Evolutionary conservation across 2,113 vertebrate species (phyloP).

Genomic region (Rhea americana): DNA sequence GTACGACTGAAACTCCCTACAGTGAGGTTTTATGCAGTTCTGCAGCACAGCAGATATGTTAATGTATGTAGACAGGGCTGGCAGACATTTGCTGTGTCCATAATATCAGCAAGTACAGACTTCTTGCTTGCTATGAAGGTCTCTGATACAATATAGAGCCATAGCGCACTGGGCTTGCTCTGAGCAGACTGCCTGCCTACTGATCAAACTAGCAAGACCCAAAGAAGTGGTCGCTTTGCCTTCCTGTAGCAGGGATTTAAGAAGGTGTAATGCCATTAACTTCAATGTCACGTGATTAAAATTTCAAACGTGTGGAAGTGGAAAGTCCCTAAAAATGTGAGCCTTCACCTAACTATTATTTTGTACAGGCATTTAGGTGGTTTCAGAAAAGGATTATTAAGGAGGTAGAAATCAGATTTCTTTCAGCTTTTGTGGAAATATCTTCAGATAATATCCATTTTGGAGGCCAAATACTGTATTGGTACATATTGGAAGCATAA

Average conservation of each 20-base stretch:
- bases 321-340: background rate
- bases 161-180: background rate
- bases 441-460: background rate
- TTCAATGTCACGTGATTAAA: background rate
- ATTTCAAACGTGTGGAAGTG: background rate
- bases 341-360: background rate
- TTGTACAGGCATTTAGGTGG: background rate
- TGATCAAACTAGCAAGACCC: background rate
- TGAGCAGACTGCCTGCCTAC: background rate
- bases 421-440: background rate
- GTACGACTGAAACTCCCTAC: background rate
- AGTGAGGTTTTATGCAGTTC: background rate
- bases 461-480: background rate
- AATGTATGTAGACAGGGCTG: background rate
- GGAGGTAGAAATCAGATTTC: background rate
- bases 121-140: background rate
- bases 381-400: background rate
- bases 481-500: background rate
- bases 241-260: background rate
- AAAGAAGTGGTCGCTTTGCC: background rate
- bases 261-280: background rate
- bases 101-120: accelerated
- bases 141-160: background rate
- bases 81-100: background rate
- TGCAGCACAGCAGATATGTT: background rate